These are phyloP conservation scores for Erythrocebus patas DNA, from an alignment of 2,113 vertebrate genomes.

Conservation along the genomic window DNA sequence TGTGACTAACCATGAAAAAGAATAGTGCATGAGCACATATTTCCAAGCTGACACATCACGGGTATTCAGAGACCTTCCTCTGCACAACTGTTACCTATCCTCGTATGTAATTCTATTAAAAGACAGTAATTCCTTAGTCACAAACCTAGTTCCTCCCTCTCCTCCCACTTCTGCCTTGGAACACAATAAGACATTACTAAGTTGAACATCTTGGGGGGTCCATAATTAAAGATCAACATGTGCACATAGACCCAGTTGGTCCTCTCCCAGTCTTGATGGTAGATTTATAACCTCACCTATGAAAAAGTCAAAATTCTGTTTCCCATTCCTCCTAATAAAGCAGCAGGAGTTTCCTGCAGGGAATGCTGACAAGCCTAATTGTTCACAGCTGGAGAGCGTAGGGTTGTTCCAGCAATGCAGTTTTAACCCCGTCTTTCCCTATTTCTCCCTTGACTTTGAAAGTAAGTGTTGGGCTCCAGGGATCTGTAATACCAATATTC, in stretches of 20 bases:
- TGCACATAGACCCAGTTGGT: constrained; percentile 11
- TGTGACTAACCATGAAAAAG: background rate
- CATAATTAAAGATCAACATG: background rate
- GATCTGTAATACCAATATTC: background rate
- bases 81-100: background rate
- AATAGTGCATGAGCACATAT: background rate
- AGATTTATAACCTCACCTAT: constrained; percentile 53
- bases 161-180: background rate
- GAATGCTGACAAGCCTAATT: constrained; percentile 36
- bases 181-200: background rate
- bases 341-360: constrained; percentile 38
- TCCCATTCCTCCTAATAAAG: constrained; percentile 52
- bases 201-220: constrained; percentile 33
- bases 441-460: background rate
- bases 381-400: constrained; percentile 40
- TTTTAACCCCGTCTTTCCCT: constrained; percentile 41
- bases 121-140: background rate
- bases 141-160: background rate
- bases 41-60: background rate
- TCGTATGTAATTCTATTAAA: background rate
- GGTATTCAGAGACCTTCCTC: background rate
- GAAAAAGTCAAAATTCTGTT: constrained; percentile 55
- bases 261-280: background rate
- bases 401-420: background rate
- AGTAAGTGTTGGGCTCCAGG: background rate